Conservation (phyloP, 2,113 vertebrate species). For the Siphamia tubifer region DNA sequence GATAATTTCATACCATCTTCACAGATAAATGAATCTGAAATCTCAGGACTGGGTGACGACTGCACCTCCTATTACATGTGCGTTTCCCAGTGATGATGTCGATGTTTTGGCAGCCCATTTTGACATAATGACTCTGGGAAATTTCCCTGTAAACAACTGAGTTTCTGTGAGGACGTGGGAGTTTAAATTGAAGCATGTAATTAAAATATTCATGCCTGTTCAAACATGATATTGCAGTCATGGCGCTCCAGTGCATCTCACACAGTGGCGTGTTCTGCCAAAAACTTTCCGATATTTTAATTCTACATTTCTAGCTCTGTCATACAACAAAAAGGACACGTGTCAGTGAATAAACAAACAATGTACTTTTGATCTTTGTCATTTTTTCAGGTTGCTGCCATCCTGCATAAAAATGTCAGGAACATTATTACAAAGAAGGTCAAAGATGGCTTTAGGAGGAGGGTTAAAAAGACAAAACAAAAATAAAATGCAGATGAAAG, state of each 20-base stretch:
- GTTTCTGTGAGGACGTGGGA: conserved; percentile 3
- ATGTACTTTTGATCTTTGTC: conserved; percentile 39
- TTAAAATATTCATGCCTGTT: conserved; percentile 50
- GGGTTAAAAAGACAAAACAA: conserved; percentile 31
- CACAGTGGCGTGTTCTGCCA: not conserved
- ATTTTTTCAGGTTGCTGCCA: conserved; percentile 3
- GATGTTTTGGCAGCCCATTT: conserved; percentile 13
- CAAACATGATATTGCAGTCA: conserved; percentile 21
- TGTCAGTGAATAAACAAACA: conserved; percentile 13
- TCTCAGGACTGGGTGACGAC: not conserved
- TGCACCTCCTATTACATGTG: not conserved
- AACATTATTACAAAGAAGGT: conserved; percentile 15
- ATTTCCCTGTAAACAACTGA: conserved; percentile 24
- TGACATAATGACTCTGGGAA: not conserved
- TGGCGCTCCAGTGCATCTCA: conserved; percentile 18
- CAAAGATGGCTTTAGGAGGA: conserved; percentile 15
- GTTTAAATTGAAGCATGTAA: conserved; percentile 29
- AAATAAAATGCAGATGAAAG: conserved; percentile 32
- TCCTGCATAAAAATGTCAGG: conserved; percentile 52
- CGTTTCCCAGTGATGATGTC: conserved; percentile 8
- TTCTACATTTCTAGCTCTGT: not conserved
- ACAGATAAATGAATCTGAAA: conserved; percentile 38
- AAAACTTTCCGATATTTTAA: conserved; percentile 28
- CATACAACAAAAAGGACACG: not conserved
- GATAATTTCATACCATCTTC: conserved; percentile 50